A percentile compares a stretch with the other conserved stretches of the same genome.
Conservation (phyloP, 2,888 invertebrate species). For the Limenitis camilla region DNA sequence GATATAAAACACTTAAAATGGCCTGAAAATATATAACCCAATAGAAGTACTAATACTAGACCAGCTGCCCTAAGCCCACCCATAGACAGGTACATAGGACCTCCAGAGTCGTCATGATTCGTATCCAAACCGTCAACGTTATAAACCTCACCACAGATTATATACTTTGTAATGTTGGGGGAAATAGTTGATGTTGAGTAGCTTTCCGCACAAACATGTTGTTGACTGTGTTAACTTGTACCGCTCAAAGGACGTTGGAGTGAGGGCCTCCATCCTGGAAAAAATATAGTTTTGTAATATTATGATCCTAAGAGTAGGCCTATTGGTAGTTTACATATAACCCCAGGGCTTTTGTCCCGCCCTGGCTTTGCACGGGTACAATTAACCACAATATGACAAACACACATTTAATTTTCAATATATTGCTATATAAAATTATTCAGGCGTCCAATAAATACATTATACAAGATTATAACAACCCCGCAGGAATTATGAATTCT, state of each 20-base stretch:
- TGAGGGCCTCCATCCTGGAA: slow-evolving; percentile 22
- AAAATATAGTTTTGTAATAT: background rate
- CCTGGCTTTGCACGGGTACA: no score
- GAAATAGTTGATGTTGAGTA: slow-evolving; percentile 34
- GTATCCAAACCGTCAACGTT: slow-evolving; percentile 42
- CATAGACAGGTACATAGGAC: slow-evolving; percentile 34
- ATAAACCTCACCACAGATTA: slow-evolving; percentile 52
- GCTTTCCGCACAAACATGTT: slow-evolving; percentile 40
- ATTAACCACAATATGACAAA: no score
- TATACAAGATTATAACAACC: no score
- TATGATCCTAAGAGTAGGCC: no score
- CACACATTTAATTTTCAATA: no score
- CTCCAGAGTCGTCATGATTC: slow-evolving; percentile 44
- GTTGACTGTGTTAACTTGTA: slow-evolving; percentile 39
- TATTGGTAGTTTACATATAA: no score
- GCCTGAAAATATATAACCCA: slow-evolving; percentile 26
- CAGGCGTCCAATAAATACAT: no score
- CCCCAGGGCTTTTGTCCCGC: no score
- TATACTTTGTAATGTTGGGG: slow-evolving; percentile 40
- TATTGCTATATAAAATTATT: no score
- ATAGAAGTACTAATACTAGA: slow-evolving; percentile 59
- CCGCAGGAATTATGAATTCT: no score
- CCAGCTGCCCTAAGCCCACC: slow-evolving; percentile 48
- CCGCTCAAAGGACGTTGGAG: slow-evolving; percentile 36
- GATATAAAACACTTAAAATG: no score